Evolutionary conservation across 2,888 invertebrate genomes (phyloP).

Genomic region (Elegia similella): DNA sequence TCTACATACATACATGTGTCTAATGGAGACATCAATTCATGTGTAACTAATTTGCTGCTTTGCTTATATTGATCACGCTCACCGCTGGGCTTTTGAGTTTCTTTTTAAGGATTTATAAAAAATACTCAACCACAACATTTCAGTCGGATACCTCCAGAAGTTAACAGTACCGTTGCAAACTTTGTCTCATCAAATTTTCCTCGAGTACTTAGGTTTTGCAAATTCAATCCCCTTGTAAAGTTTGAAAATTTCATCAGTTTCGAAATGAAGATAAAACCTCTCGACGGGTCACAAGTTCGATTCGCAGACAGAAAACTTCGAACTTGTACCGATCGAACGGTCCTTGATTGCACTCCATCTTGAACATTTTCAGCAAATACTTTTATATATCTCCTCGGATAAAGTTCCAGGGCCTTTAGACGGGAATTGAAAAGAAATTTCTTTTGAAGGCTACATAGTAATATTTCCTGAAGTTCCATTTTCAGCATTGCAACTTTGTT

Average conservation of each 20-base stretch:
- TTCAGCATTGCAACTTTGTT: conserved; percentile 3
- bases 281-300: conserved; percentile 58
- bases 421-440: conserved; percentile 38
- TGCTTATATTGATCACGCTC: too few relatives aligned
- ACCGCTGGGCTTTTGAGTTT: too few relatives aligned
- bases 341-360: conserved; percentile 66
- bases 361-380: conserved; percentile 60
- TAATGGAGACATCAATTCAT: too few relatives aligned
- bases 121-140: too few relatives aligned
- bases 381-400: conserved; percentile 33
- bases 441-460: conserved; percentile 26
- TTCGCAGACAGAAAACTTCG: conserved; percentile 52
- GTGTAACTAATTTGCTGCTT: too few relatives aligned
- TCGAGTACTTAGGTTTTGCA: conserved; percentile 36
- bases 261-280: conserved; percentile 52
- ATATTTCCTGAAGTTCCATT: conserved; percentile 13
- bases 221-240: conserved; percentile 56
- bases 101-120: too few relatives aligned
- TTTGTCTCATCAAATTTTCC: conserved; percentile 17
- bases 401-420: conserved; percentile 33
- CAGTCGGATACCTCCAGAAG: not conserved
- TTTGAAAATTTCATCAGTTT: conserved; percentile 68
- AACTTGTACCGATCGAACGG: conserved; percentile 56
- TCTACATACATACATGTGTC: too few relatives aligned
- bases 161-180: not conserved